Evolutionary conservation across 2,888 invertebrate genomes (phyloP), one percentile per base, ranked within the genome.

Genomic region (Tetragonisca angustula): DNA sequence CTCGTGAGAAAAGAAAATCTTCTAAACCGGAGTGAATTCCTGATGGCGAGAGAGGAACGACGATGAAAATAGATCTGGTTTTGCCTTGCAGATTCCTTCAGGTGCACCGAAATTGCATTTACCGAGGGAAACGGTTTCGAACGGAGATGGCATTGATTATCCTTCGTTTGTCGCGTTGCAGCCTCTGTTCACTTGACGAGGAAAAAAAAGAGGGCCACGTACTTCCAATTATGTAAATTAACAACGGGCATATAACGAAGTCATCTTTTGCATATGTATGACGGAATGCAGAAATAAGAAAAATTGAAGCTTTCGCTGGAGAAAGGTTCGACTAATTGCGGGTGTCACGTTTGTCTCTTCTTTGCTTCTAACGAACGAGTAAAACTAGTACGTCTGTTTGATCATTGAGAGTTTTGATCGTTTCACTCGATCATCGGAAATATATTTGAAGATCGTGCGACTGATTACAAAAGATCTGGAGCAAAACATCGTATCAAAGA

Each of bases 1-100:
- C 27, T 21, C 27, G 43, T 32, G 43, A 75, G 59, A 67, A 52
- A 77, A 11, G 9, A 11, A 75, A 70, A 24, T 77, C 80, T 62
- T 11, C 36, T 49, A 64, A 80, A 78, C 64, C 75, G 36, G 43
- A 36, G 75, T 76, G 80, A 64, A 87, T 81, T 74, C 72, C 11
- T 68, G 52, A 86, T 70, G 27, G 71, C 62, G 73, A 81, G 77
- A 61, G 75, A 76, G 79, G 54, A 56, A 62, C 69, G 50, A 19
- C 73, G 73, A 74, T 78, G 62, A 62, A 80, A 80, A 84, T 82
- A 76, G 77, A 78, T 67, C 36, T 59, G 70, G 50, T 56, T 85
- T 83, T 81, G 83, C 77, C 83, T 85, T 87, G 85, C 81, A 87
- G 81, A 85, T 87, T 79, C 81, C 68, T 71, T 68, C 72, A 77